Base-by-base conservation (phyloP, 2,888 invertebrate species). In the Mesorhabditis sp. region DNA sequence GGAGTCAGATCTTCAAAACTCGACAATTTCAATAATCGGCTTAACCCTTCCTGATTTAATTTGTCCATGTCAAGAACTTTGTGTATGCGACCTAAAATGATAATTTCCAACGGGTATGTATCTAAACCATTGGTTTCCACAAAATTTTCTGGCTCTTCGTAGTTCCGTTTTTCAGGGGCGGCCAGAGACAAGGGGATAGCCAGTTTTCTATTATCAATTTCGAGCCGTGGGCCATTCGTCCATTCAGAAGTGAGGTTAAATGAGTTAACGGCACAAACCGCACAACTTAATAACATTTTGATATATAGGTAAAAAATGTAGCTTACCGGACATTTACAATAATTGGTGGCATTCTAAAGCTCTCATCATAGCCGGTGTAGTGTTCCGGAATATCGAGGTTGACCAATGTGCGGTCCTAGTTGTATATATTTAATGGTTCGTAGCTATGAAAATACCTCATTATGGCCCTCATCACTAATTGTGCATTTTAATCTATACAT, bases 321-420 rank as follows among this genome's bases (percentile, higher is more conserved):
- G 7, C 7, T 50, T 50, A 50, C 58, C 58, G 7, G 58, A 50
- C n/a, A 10, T 50, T 10, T 13, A 50, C 7, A 50, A n/a, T 50
- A n/a, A 13, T 50, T 50, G 58, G n/a, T n/a, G 58, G 58, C n/a
- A 50, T 13, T 13, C 58, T 10, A 50, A 50, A 50, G 58, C 58
- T 50, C 58, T 50, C 58, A 50, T 50, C 58, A n/a, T 50, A 50
- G 58, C 58, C 58, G n/a, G 58, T 50, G 58, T 50, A 50, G 58
- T 13, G n/a, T n/a, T 50, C 58, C 10, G 58, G 58, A 50, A 50
- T 50, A n/a, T 50, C 58, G 7, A 50, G 10, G n/a, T 50, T 10
- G 58, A 50, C 7, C 58, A 50, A 50, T 10, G 58, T 50, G 7
- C n/a, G 7, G 58, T 50, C 58, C 58, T 50, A 50, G n/a, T n/a